These are phyloP conservation scores for Lissocephala sabroskyi DNA, from an alignment of 2,888 invertebrate genomes.

Conservation along the genomic window DNA sequence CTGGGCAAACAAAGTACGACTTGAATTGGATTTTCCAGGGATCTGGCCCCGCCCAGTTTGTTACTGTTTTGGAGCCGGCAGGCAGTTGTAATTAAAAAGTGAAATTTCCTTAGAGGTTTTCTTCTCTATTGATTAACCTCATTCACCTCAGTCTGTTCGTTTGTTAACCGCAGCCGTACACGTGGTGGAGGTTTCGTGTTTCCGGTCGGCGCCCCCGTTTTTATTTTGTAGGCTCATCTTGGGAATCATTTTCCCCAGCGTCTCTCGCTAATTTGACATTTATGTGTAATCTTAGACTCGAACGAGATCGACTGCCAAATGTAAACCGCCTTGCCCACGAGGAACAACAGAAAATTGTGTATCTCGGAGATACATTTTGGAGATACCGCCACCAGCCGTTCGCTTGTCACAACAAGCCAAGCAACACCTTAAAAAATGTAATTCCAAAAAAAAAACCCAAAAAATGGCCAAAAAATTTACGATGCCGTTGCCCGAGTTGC, in stretches of 20 bases:
- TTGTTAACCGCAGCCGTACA: too few species aligned
- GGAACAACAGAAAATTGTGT: neutral
- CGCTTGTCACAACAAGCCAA: slow-evolving; percentile 48
- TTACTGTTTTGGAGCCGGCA: too few species aligned
- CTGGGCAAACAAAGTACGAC: slow-evolving; percentile 10
- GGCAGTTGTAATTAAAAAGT: slow-evolving; percentile 8
- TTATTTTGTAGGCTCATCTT: slow-evolving; percentile 3
- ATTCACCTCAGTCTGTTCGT: slow-evolving; percentile 1
- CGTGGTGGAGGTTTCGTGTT: slow-evolving; percentile 31
- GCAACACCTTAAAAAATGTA: slow-evolving; percentile 50
- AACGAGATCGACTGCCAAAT: slow-evolving; percentile 2
- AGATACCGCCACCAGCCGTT: slow-evolving; percentile 23
- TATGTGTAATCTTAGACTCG: slow-evolving; percentile 26
- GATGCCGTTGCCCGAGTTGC: slow-evolving; percentile 14
- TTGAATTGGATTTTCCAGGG: too few species aligned
- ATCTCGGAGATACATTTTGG: slow-evolving; percentile 15
- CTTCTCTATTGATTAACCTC: slow-evolving; percentile 22
- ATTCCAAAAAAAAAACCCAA: slow-evolving; percentile 7
- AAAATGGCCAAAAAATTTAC: slow-evolving; percentile 30
- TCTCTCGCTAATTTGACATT: slow-evolving; percentile 41
- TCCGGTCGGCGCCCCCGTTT: slow-evolving; percentile 23
- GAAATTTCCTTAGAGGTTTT: slow-evolving; percentile 16
- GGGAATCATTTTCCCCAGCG: slow-evolving; percentile 9
- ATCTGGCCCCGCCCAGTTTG: too few species aligned
- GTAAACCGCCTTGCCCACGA: slow-evolving; percentile 13